These are phyloP conservation scores for Eulithis prunata DNA, from an alignment of 2,888 invertebrate genomes.

Conservation along the genomic window DNA sequence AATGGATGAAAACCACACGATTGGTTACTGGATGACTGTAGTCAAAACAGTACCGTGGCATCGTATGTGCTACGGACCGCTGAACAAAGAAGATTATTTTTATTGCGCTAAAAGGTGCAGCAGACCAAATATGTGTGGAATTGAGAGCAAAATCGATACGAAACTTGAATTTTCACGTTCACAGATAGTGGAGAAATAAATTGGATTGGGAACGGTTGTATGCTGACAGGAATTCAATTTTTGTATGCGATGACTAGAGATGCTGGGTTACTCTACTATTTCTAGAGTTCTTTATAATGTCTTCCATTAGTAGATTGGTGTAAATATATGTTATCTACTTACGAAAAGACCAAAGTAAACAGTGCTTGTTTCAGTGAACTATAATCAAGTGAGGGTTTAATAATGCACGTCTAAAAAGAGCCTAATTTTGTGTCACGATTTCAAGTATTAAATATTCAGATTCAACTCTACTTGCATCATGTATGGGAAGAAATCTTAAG, in stretches of 20 bases:
- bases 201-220: constrained; percentile 35
- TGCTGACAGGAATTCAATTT: constrained; percentile 40
- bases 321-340: too few species aligned
- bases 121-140: constrained; percentile 72
- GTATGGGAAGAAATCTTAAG: too few species aligned
- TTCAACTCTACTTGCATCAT: too few species aligned
- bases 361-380: too few species aligned
- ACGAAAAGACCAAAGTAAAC: too few species aligned
- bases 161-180: constrained; percentile 40
- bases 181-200: constrained; percentile 44
- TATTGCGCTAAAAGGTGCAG: constrained; percentile 78
- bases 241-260: constrained; percentile 15
- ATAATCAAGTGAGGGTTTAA: too few species aligned
- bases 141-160: constrained; percentile 70
- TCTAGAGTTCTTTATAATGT: background rate
- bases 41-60: constrained; percentile 4
- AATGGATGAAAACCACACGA: too few species aligned
- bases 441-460: too few species aligned
- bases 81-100: constrained; percentile 81
- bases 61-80: constrained; percentile 50
- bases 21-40: background rate
- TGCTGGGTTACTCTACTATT: background rate
- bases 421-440: too few species aligned
- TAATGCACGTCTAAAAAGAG: too few species aligned
- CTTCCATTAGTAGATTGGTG: too few species aligned